phyloP scores from a whole-genome alignment of 2,888 invertebrate genomes.

The Lamellibrachia columna region DNA sequence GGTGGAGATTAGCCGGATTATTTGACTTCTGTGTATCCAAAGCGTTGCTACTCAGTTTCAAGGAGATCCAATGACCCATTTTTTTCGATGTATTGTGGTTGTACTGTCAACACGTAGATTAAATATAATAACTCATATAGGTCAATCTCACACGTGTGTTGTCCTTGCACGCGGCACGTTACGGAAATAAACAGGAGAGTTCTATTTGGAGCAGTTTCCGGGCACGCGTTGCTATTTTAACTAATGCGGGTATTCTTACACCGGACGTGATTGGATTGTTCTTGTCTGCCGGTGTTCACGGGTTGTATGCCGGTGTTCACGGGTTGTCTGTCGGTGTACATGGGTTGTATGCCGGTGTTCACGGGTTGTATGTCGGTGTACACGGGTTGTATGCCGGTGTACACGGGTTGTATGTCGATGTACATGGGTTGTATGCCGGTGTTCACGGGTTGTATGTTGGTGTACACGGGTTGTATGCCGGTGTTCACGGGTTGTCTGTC shows the following conservation, averaged over 20 bases:
- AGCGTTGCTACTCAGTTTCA: background rate
- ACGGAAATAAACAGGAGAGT: background rate
- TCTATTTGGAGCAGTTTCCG: background rate
- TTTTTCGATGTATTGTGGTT: background rate
- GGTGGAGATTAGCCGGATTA: background rate
- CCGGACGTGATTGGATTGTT: background rate
- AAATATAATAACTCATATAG: background rate
- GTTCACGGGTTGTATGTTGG: too few relatives aligned
- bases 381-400: too few relatives aligned
- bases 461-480: too few relatives aligned
- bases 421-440: too few relatives aligned
- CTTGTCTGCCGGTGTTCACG: too few relatives aligned
- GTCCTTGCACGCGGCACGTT: background rate
- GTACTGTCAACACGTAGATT: background rate
- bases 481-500: background rate
- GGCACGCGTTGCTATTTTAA: background rate
- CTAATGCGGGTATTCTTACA: background rate
- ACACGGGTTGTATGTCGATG: too few relatives aligned
- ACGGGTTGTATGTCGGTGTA: too few relatives aligned
- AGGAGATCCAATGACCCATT: background rate
- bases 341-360: too few relatives aligned
- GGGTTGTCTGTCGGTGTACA: background rate
- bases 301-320: background rate
- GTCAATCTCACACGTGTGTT: background rate
- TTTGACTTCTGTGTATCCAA: background rate